phyloP scores from a whole-genome alignment of 2,888 invertebrate species.

The Slavum lentiscoides region DNA sequence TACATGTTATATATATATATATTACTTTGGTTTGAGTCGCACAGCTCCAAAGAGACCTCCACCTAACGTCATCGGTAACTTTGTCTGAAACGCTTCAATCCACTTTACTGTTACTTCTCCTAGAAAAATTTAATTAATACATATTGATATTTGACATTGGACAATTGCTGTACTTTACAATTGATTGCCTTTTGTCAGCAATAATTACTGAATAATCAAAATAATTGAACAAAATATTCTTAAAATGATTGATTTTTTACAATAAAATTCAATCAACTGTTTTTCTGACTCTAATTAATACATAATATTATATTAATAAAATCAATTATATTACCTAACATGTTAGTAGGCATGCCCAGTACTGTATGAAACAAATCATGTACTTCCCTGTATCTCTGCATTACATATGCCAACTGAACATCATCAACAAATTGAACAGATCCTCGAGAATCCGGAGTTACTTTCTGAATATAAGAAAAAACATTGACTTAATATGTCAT shows the following conservation, averaged over 20 bases:
- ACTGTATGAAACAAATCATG: constrained; percentile 94
- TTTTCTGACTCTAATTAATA: neutral
- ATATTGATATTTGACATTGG: neutral
- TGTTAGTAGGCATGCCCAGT: constrained; percentile 90
- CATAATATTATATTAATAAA: constrained; percentile 2
- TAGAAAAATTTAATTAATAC: constrained; percentile 57
- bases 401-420: constrained; percentile 87
- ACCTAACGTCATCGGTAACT: constrained; percentile 91
- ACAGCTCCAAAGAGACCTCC: constrained; percentile 92
- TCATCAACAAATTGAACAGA: constrained; percentile 91
- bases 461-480: constrained; percentile 64
- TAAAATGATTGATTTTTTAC: neutral
- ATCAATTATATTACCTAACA: constrained; percentile 68
- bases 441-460: constrained; percentile 88
- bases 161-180: neutral
- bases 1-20: constrained; percentile 11
- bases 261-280: neutral
- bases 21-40: constrained; percentile 78
- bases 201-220: neutral
- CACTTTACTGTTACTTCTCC: constrained; percentile 92
- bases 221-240: neutral
- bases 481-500: neutral
- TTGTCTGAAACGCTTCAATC: constrained; percentile 95
- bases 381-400: constrained; percentile 95
- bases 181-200: neutral